Percentiles rank a stretch among this genome's conserved stretches.
Conservation (phyloP, 2,888 invertebrate genomes). For the Tenthredo mesomela region DNA sequence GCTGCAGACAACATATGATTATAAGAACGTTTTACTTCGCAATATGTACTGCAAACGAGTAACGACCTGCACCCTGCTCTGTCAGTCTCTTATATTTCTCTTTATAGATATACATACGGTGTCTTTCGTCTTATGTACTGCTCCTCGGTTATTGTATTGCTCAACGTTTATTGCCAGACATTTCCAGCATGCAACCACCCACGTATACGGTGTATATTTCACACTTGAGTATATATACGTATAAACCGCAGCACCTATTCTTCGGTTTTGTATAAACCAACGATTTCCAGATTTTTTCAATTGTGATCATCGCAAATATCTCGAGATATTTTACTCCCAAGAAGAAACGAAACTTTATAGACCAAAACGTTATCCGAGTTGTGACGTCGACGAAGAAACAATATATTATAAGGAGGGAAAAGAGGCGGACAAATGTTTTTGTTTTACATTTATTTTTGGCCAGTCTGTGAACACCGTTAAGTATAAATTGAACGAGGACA, state of each 20-base stretch:
- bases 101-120: not conserved
- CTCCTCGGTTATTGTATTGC: not conserved
- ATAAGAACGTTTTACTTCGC: constrained; percentile 13
- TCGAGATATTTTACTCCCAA: not conserved
- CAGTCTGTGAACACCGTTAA: not conserved
- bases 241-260: not conserved
- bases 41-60: not conserved
- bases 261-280: not conserved
- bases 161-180: constrained; percentile 11
- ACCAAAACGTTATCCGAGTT: no score
- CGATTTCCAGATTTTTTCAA: not conserved
- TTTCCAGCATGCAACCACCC: not conserved
- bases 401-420: not conserved
- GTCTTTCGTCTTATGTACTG: not conserved
- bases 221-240: not conserved
- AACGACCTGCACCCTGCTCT: constrained; percentile 5
- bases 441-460: not conserved
- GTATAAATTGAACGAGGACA: not conserved
- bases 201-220: not conserved
- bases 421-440: not conserved
- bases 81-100: not conserved
- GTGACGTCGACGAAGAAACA: no score
- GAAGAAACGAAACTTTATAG: not conserved
- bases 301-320: not conserved
- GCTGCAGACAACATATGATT: constrained; percentile 4